These are phyloP conservation scores for Halotydeus destructor DNA, from an alignment of 1,140 invertebrate genomes.

Conservation along the genomic window DNA sequence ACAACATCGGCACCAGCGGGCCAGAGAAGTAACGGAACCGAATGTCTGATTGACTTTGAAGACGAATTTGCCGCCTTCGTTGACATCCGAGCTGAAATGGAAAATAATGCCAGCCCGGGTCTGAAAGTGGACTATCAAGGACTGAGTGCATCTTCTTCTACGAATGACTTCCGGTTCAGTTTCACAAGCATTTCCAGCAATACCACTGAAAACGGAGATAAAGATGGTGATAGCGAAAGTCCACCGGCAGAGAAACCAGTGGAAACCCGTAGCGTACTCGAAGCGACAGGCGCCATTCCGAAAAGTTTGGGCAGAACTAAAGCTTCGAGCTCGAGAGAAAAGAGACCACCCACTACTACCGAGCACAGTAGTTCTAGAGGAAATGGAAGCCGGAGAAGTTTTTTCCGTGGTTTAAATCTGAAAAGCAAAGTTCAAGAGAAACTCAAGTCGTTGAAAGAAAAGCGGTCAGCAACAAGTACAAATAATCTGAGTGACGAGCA, in stretches of 20 bases:
- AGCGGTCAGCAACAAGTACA: background rate
- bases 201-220: background rate
- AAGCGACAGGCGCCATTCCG: background rate
- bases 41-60: background rate
- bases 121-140: too few relatives aligned
- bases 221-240: background rate
- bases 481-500: background rate
- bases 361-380: too few relatives aligned
- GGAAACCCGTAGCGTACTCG: background rate
- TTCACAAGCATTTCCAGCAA: too few relatives aligned
- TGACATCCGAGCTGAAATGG: too few relatives aligned
- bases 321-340: background rate
- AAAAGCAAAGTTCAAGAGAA: slow-evolving; percentile 3
- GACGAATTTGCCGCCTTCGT: background rate
- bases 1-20: slow-evolving; percentile 11
- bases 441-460: slow-evolving; percentile 1
- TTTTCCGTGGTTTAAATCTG: background rate
- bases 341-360: background rate
- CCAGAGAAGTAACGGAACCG: too few relatives aligned
- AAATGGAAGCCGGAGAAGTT: too few relatives aligned
- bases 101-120: too few relatives aligned
- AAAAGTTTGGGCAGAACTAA: background rate
- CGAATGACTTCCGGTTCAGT: too few relatives aligned
- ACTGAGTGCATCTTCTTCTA: too few relatives aligned
- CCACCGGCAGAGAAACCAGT: background rate